A percentile compares a stretch with the other conserved stretches of the same genome.
Conservation (phyloP, 1,140 invertebrate species). For the Micrasema longulum region DNA sequence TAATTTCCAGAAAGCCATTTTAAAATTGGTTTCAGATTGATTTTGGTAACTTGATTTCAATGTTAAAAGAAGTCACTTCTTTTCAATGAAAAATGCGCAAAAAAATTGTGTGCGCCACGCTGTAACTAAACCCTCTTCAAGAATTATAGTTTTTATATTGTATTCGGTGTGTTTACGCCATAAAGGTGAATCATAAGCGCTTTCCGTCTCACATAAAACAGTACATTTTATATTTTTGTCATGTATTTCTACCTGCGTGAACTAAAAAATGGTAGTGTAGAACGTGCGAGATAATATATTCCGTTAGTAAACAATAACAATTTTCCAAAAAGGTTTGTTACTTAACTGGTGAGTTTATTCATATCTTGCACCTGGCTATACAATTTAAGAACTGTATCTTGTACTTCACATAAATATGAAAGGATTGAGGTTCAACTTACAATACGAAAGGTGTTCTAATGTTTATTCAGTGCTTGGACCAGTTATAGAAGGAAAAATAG, state of each 20-base stretch:
- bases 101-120: too few relatives aligned
- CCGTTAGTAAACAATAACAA: constrained; percentile 7
- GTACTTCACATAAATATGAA: constrained; percentile 6
- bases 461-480: constrained; percentile 9
- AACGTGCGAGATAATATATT: background rate
- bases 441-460: background rate
- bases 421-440: constrained; percentile 9
- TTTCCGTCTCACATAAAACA: constrained; percentile 4
- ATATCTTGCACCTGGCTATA: constrained; percentile 12
- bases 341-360: constrained; percentile 12
- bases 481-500: constrained; percentile 14
- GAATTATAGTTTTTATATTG: too few relatives aligned
- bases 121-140: too few relatives aligned
- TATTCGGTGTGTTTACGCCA: constrained; percentile 2
- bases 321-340: constrained; percentile 21
- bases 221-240: constrained; percentile 16
- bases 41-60: too few relatives aligned
- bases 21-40: too few relatives aligned
- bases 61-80: too few relatives aligned
- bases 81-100: too few relatives aligned
- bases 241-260: constrained; percentile 9
- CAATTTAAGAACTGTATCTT: constrained; percentile 21
- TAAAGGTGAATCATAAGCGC: constrained; percentile 3
- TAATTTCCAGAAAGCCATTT: too few relatives aligned
- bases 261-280: constrained; percentile 6